Evolutionary conservation across 2,113 vertebrate species (phyloP).

Genomic region (Chionis minor): DNA sequence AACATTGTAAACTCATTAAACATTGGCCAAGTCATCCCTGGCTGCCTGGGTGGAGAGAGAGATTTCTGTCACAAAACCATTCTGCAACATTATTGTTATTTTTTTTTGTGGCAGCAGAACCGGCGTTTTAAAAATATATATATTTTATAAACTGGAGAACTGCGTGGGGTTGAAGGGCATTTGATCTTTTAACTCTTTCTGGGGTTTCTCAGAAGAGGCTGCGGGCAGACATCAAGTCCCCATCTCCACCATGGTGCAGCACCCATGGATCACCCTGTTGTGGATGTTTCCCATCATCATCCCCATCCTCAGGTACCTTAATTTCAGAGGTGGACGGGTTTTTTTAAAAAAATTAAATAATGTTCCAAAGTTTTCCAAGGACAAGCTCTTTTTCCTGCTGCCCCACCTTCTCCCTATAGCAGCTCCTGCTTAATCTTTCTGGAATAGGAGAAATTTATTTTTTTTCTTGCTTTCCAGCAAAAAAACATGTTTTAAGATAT

Average conservation of each 20-base stretch:
- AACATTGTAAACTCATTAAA: slow-evolving; percentile 60
- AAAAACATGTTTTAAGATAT: not conserved
- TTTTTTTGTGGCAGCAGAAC: not conserved
- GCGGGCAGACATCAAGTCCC: rapidly evolving
- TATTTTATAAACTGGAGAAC: not conserved
- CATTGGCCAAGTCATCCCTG: not conserved
- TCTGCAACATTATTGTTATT: not conserved
- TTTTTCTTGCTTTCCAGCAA: not conserved
- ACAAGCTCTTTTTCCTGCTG: not conserved
- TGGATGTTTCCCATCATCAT: not conserved
- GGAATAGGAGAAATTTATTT: not conserved
- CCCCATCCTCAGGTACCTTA: not conserved
- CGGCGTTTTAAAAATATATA: not conserved
- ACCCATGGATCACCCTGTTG: not conserved
- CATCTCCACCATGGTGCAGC: rapidly evolving
- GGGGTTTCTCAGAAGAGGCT: not conserved
- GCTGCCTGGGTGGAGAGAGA: not conserved
- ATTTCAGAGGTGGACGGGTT: not conserved
- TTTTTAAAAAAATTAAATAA: not conserved
- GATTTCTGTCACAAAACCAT: not conserved
- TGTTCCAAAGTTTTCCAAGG: not conserved
- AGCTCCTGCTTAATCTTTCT: not conserved
- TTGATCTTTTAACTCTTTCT: not conserved
- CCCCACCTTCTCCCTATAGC: not conserved
- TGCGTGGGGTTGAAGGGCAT: not conserved